These are phyloP conservation scores for Phalloptychus januarius DNA, from an alignment of 2,797 vertebrate genomes.

Conservation along the genomic window DNA sequence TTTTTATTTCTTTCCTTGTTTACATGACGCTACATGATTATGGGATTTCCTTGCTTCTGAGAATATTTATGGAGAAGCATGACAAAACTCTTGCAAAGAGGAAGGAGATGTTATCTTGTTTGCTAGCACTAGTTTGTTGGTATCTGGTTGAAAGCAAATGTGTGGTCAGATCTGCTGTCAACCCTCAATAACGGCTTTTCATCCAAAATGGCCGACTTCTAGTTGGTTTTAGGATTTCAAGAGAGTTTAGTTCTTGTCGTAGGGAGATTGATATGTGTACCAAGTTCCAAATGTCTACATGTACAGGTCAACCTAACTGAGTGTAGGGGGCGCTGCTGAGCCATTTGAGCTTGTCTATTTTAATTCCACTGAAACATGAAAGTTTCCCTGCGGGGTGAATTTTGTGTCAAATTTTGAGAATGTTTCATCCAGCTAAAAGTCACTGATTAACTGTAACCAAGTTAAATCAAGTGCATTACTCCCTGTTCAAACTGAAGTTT, in stretches of 20 bases:
- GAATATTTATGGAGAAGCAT: neutral
- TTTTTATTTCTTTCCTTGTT: neutral
- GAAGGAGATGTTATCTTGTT: neutral
- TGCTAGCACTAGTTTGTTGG: neutral
- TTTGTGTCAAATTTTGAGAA: neutral
- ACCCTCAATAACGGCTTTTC: neutral
- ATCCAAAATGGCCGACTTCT: neutral
- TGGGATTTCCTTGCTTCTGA: neutral
- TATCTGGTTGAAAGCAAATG: neutral
- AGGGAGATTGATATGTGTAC: neutral
- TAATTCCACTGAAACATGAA: neutral
- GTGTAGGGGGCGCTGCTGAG: neutral
- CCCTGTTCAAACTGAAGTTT: neutral
- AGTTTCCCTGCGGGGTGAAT: neutral
- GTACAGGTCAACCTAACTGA: neutral
- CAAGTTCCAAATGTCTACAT: neutral
- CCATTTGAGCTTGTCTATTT: neutral
- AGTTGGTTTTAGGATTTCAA: neutral
- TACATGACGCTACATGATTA: neutral
- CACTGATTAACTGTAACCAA: neutral
- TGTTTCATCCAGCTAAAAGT: neutral
- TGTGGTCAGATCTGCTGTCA: neutral
- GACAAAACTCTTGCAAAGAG: neutral
- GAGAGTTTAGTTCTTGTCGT: neutral
- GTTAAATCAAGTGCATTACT: neutral